Conservation (phyloP, 2,113 vertebrate genomes). For the Caranx ignobilis region DNA sequence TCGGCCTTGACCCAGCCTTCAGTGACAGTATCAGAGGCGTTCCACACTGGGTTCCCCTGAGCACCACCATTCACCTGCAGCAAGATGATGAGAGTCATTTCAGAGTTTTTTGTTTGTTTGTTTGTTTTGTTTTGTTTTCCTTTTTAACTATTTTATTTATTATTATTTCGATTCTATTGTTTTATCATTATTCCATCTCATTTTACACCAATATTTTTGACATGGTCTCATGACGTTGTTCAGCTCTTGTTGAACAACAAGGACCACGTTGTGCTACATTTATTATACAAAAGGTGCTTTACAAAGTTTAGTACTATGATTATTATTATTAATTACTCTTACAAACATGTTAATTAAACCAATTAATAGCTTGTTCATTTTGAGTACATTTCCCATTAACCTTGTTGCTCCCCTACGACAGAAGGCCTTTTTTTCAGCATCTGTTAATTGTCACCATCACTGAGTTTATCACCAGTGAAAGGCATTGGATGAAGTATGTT, state of each 20-base stretch:
- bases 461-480: background rate
- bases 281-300: too few species aligned
- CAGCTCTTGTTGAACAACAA: too few species aligned
- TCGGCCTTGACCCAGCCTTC: constrained; percentile 97
- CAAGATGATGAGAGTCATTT: background rate
- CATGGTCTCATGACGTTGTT: too few species aligned
- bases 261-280: too few species aligned
- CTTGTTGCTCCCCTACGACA: background rate
- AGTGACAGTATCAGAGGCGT: constrained; percentile 89
- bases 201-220: too few species aligned
- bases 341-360: background rate
- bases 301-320: too few species aligned
- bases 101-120: too few species aligned
- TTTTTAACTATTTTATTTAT: too few species aligned
- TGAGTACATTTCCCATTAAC: background rate
- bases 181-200: too few species aligned
- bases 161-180: too few species aligned
- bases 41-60: constrained; percentile 97
- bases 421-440: too few species aligned
- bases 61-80: constrained; percentile 91
- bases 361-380: background rate
- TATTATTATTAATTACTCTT: background rate
- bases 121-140: too few species aligned
- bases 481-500: background rate
- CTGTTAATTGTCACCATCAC: background rate